These are phyloP conservation scores for Trichogramma dendrolimi DNA, from an alignment of 2,888 invertebrate species.

Conservation along the genomic window DNA sequence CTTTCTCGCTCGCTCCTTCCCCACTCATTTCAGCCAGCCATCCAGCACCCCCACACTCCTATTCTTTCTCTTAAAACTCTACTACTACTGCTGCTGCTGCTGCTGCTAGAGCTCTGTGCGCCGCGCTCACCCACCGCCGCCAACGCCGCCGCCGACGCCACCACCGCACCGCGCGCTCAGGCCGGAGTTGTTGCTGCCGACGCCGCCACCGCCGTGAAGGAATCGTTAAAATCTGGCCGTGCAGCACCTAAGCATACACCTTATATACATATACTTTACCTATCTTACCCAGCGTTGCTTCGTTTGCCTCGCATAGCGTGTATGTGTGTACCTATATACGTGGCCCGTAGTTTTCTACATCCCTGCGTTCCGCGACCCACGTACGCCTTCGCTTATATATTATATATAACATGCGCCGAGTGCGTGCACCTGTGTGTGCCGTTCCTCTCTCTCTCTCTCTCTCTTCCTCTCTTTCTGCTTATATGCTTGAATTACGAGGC, in stretches of 20 bases:
- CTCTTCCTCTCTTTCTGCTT: not conserved
- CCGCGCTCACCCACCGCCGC: too few species aligned
- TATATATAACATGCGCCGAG: conserved; percentile 19
- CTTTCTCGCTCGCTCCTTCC: conserved; percentile 31
- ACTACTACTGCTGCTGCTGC: conserved; percentile 31
- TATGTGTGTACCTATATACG: too few species aligned
- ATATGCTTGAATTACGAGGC: not conserved
- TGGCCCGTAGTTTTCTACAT: too few species aligned
- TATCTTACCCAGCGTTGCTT: not conserved
- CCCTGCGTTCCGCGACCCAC: too few species aligned
- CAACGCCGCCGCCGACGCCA: too few species aligned
- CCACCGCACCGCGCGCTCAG: not conserved
- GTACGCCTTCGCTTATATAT: conserved; percentile 17
- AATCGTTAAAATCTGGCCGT: conserved; percentile 55
- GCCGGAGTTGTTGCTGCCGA: not conserved
- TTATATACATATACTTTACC: conserved; percentile 3
- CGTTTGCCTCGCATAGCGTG: conserved; percentile 11
- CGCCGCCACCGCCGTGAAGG: conserved; percentile 41
- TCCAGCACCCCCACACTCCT: conserved; percentile 42
- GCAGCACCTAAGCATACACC: conserved; percentile 39
- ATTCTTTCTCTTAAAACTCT: conserved; percentile 54
- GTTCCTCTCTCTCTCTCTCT: conserved; percentile 16
- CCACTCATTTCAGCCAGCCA: conserved; percentile 46
- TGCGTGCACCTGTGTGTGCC: too few species aligned
- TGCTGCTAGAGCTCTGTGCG: too few species aligned